Base-by-base conservation (phyloP, 2,113 vertebrate species). In the Colistium nudipinnis region DNA sequence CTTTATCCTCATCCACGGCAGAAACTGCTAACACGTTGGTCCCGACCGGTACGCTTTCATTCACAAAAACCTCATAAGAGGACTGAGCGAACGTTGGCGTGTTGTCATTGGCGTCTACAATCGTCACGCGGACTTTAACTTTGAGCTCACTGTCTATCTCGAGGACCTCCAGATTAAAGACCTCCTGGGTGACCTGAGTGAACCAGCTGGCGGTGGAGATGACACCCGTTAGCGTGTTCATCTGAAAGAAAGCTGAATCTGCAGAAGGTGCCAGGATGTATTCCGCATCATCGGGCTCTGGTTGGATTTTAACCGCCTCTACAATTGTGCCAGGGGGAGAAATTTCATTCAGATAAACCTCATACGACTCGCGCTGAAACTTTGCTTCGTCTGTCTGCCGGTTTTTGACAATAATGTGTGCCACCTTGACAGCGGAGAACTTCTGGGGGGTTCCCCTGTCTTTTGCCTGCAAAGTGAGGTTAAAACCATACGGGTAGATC, bases 101-200 rank as follows among this genome's bases (percentile, higher is more conserved):
- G 74, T 99, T 95, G 83, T 99, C 95, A 0, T 99, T 99, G 14
- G 95, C 95, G 60, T 99, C 98, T 41, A 95, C 93, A 22, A 98
- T 90, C 31, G 90, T 85, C 16, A 99, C 68, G 3, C 76, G 90
- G 39, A 99, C 94, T 0, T 83, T 92, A 49, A 93, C 93, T 89
- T 92, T 94, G 20, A 95, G 87, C 52, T 96, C 88, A 35, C 87
- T 93, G 14, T 90, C 93, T 63, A 93, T 92, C 9, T 92, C 88
- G 30, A 91, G 56, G 14, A 98, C 94, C 57, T 94, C 94, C 38
- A 99, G 91, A 56, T 93, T 92, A 73, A 96, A 97, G 14, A 92
- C 60, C n/a, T 94, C 93, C 48, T 94, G 95, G n/a, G 90, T 91
- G 27, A 93, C 38, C 20, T 92, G 90, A 63, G 94, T 96, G 66